phyloP scores from a whole-genome alignment of 1,140 invertebrate species.

The Hypothenemus hampei region DNA sequence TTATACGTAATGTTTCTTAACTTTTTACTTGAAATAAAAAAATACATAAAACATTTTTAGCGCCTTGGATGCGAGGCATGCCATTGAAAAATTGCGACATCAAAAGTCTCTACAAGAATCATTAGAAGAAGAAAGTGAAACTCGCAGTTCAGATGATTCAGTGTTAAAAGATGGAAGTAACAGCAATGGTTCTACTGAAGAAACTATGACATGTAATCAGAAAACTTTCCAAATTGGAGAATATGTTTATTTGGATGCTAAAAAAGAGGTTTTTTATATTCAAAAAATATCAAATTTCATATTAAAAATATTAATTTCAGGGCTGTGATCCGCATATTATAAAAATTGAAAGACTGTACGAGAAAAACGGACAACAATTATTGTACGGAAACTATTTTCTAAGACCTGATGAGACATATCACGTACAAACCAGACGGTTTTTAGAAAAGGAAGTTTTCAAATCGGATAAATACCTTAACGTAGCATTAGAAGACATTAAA shows the following conservation, averaged over 20 bases:
- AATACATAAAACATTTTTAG: slow-evolving; percentile 45
- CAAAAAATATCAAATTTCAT: background rate
- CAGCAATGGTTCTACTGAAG: slow-evolving; percentile 41
- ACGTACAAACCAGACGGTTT: slow-evolving; percentile 91
- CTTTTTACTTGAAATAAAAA: background rate
- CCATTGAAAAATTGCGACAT: slow-evolving; percentile 70
- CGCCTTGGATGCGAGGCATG: slow-evolving; percentile 57
- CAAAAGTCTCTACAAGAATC: slow-evolving; percentile 73
- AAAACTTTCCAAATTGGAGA: slow-evolving; percentile 76
- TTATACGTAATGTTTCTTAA: slow-evolving; percentile 47
- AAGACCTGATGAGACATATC: slow-evolving; percentile 82
- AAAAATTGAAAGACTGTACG: slow-evolving; percentile 83
- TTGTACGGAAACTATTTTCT: slow-evolving; percentile 85
- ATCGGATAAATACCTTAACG: slow-evolving; percentile 79
- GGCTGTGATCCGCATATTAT: slow-evolving; percentile 79
- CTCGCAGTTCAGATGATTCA: slow-evolving; percentile 46
- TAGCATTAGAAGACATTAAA: slow-evolving; percentile 81
- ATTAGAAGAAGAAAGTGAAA: slow-evolving; percentile 68
- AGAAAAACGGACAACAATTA: slow-evolving; percentile 79
- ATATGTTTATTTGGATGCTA: slow-evolving; percentile 84
- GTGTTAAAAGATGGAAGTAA: slow-evolving; percentile 34
- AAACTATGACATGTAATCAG: slow-evolving; percentile 63
- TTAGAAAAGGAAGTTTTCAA: slow-evolving; percentile 95
- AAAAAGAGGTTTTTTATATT: slow-evolving; percentile 54
- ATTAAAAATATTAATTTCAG: slow-evolving; percentile 1